Base-by-base conservation (phyloP, 1,140 invertebrate species). In the Drosophila ananassae region DNA sequence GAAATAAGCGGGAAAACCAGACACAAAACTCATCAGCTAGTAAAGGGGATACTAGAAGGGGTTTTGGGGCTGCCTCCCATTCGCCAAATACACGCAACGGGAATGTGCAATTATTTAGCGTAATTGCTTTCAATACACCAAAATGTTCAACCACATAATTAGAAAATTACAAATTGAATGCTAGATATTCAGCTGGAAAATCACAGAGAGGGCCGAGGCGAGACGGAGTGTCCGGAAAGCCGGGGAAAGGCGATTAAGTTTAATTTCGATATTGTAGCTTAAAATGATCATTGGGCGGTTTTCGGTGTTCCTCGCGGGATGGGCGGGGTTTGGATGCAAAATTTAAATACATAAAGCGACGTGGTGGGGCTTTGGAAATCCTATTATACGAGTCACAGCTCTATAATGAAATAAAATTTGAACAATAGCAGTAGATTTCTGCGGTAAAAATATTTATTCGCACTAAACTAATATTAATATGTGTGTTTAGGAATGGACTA, bases 111-210 rank as follows among this genome's bases (percentile, higher is more conserved):
- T 87, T 89, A 87, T 87, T 76, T 69, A 66, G 75, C 72, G 41
- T 76, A 79, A 89, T 82, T 78, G 83, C 62, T 75, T 82, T 89
- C 55, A 79, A 87, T 79, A 87, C 51, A 82, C 50, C 54, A 51
- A 77, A 77, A 85, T 55, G 48, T 66, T 60, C 63, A 66, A 74
- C 77, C 77, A 58, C 73, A 80, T 85, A 85, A 77, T 85, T 85
- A 68, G 77, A 75, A 78, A 82, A 82, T 87, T 62, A 58, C 66
- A 66, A 89, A 76, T 79, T 76, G 61, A 87, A 87, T 79, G 79
- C 62, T 52, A 17, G 34, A 56, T 52, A 74, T 21, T 24, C 24
- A 64, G 34, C 24, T 12, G 8, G 7, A 53, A 51, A 47, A 44
- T 21, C n/a, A 46, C n/a, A 46, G 24, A 21, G 1, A 53, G 48